Evolutionary conservation across 2,113 vertebrate species (phyloP).

Genomic region (Diadophis punctatus): DNA sequence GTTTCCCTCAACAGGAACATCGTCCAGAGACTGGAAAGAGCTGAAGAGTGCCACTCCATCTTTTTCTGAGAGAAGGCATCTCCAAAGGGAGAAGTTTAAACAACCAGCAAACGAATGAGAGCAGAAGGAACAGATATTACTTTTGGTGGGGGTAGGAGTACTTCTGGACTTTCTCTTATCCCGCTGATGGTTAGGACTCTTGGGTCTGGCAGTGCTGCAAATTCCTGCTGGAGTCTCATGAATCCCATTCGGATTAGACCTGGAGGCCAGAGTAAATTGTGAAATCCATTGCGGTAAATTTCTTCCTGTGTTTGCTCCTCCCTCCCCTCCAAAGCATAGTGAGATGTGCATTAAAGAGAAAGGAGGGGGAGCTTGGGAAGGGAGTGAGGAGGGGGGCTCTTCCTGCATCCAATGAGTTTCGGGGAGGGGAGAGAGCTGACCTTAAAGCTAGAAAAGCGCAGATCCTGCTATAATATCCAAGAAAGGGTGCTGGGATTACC

Average conservation of each 20-base stretch:
- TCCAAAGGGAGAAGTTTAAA: constrained; percentile 16
- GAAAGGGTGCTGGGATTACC: constrained; percentile 57
- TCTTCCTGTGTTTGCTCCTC: constrained; percentile 53
- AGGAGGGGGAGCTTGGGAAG: constrained; percentile 15
- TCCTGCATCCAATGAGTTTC: not conserved
- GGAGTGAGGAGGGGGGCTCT: not conserved
- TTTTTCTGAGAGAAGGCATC: constrained; percentile 45
- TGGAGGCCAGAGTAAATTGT: constrained; percentile 32
- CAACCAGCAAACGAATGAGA: not conserved
- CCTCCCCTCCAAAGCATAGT: constrained; percentile 21
- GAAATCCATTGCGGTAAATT: constrained; percentile 59
- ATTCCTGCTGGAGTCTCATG: constrained; percentile 10
- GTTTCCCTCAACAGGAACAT: constrained; percentile 28
- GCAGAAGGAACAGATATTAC: constrained; percentile 28
- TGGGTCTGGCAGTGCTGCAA: not conserved
- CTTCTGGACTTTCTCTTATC: constrained; percentile 40
- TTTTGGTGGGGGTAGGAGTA: constrained; percentile 13
- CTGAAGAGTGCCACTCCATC: constrained; percentile 38
- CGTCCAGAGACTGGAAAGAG: constrained; percentile 14
- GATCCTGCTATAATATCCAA: constrained; percentile 31
- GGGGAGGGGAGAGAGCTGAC: constrained; percentile 24
- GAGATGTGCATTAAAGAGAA: constrained; percentile 35
- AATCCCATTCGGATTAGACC: constrained; percentile 1
- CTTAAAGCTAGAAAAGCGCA: constrained; percentile 28
- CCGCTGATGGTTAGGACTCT: constrained; percentile 2